A percentile compares a stretch with the other conserved stretches of the same genome.
Conservation (phyloP, 2,113 vertebrate species). For the Salvelinus alpinus region DNA sequence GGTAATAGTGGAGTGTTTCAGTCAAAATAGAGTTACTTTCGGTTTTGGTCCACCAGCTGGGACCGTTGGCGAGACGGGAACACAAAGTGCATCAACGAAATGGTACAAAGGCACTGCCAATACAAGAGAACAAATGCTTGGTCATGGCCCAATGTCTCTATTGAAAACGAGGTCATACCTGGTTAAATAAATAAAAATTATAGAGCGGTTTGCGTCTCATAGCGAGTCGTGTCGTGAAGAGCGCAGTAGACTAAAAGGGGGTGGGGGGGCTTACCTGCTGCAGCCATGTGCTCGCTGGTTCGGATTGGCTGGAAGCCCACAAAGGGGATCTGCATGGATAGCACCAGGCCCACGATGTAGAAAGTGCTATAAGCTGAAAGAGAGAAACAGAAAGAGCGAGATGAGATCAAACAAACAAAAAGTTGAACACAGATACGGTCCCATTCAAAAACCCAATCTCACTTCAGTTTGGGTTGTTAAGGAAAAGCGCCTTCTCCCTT, state of each 20-base stretch:
- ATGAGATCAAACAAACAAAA: background rate
- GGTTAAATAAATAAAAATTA: too few species aligned
- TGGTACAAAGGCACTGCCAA: background rate
- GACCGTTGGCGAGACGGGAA: too few species aligned
- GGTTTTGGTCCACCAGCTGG: background rate
- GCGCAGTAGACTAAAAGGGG: background rate
- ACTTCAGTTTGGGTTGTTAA: constrained; percentile 11
- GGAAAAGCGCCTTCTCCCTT: constrained; percentile 31
- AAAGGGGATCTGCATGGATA: constrained; percentile 97
- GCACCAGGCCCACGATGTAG: constrained; percentile 94
- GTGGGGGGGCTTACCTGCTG: constrained; percentile 80
- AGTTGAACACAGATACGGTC: background rate
- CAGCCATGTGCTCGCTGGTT: constrained; percentile 98
- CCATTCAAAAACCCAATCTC: background rate
- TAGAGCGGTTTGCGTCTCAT: background rate
- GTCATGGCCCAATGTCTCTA: background rate
- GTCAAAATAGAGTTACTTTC: too few species aligned
- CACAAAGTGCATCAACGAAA: background rate
- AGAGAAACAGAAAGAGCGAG: background rate
- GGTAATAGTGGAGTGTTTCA: background rate
- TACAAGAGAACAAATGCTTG: background rate
- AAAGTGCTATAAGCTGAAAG: constrained; percentile 94
- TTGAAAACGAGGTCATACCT: too few species aligned
- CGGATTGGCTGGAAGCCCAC: constrained; percentile 97
- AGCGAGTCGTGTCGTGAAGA: background rate